Conservation (phyloP, 2,797 vertebrate species). For the Buceros bicornis region DNA sequence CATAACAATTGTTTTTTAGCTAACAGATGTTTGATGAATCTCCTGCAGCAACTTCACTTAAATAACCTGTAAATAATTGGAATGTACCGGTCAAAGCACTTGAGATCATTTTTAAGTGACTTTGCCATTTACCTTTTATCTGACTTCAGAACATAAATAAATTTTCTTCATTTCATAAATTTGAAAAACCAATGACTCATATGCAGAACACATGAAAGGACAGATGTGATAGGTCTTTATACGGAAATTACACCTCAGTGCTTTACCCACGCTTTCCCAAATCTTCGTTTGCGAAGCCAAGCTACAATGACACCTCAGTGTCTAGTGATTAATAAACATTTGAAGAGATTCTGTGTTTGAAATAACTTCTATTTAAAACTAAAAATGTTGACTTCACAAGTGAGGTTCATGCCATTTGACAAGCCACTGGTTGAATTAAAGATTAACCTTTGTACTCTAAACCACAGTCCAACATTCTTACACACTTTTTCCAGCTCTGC, state of each 20-base stretch:
- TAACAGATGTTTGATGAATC: conserved; percentile 42
- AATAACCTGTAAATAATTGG: conserved; percentile 34
- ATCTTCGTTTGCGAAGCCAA: no score
- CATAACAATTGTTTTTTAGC: not conserved
- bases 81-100: not conserved
- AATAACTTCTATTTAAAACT: not conserved
- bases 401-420: not conserved
- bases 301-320: not conserved
- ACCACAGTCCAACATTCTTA: not conserved
- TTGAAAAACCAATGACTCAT: conserved; percentile 16
- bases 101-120: conserved; percentile 1
- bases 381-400: not conserved
- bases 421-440: not conserved
- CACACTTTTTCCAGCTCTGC: not conserved
- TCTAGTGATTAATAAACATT: conserved; percentile 28
- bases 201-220: not conserved
- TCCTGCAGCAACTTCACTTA: conserved; percentile 1
- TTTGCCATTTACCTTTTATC: not conserved
- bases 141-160: conserved; percentile 2
- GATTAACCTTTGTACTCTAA: not conserved
- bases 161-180: conserved; percentile 57
- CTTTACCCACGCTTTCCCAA: no score
- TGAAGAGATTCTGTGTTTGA: not conserved
- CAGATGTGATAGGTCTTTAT: conserved; percentile 24
- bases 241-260: not conserved